phyloP scores from a whole-genome alignment of 2,113 vertebrate genomes.

The Cervus canadensis region DNA sequence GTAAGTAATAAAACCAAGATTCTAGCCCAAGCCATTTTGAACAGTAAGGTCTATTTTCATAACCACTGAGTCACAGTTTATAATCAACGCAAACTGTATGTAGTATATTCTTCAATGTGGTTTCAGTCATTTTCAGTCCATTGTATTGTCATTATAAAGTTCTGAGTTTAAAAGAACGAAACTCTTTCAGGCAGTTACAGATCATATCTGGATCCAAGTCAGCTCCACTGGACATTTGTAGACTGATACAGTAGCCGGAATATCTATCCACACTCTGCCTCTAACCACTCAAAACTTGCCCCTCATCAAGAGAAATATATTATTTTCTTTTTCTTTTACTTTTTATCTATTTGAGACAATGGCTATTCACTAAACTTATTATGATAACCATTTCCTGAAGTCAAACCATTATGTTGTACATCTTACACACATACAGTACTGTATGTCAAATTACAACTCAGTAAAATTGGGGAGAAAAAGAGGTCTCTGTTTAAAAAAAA shows the following conservation, averaged over 20 bases:
- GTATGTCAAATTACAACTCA: background rate
- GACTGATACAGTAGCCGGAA: background rate
- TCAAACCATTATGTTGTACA: background rate
- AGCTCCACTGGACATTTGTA: background rate
- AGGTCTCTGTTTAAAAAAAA: background rate
- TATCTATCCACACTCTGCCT: background rate
- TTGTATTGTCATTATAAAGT: background rate
- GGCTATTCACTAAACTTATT: background rate
- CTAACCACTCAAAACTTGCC: background rate
- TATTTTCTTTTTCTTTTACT: background rate
- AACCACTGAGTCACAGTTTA: background rate
- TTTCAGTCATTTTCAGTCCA: background rate
- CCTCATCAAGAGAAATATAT: background rate
- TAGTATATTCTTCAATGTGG: background rate
- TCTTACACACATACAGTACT: background rate
- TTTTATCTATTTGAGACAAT: background rate
- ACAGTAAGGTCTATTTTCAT: background rate
- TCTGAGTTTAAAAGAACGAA: background rate
- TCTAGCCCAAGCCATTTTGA: background rate
- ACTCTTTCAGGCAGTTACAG: background rate
- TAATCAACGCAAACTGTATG: background rate
- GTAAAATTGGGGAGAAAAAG: background rate
- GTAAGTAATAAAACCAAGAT: background rate
- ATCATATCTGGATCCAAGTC: background rate
- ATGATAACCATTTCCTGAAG: background rate